These are phyloP conservation scores for western clawed frog (Xenopus tropicalis) DNA, from an alignment of 2,113 vertebrate genomes.

Conservation along the genomic window DNA sequence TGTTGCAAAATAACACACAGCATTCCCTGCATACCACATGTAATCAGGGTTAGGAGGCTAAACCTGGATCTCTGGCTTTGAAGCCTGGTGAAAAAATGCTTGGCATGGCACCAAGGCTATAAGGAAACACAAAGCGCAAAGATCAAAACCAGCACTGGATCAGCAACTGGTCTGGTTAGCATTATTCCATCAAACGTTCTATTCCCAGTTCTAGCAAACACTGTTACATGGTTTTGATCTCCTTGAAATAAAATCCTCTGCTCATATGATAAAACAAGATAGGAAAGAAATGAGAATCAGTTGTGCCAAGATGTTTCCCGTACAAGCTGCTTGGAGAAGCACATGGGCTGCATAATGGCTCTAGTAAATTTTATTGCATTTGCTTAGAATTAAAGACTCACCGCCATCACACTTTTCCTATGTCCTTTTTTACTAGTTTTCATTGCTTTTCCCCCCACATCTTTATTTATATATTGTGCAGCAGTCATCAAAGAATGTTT, in stretches of 20 bases:
- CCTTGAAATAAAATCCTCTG: not conserved
- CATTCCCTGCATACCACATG: slow-evolving; percentile 78
- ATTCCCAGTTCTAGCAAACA: not conserved
- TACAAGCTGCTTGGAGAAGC: too few species aligned
- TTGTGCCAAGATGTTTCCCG: too few species aligned
- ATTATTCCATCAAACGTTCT: slow-evolving; percentile 1
- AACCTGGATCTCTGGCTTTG: slow-evolving; percentile 51
- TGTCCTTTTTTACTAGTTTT: too few species aligned
- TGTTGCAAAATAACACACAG: slow-evolving; percentile 57
- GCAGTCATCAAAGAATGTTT: too few species aligned
- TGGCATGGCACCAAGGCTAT: slow-evolving; percentile 12
- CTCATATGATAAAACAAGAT: too few species aligned
- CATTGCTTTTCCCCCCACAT: too few species aligned
- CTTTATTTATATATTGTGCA: too few species aligned
- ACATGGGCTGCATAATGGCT: too few species aligned
- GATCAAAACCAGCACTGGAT: slow-evolving; percentile 18
- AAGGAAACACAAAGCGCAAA: slow-evolving; percentile 5
- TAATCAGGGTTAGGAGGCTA: slow-evolving; percentile 72
- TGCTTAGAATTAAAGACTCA: too few species aligned
- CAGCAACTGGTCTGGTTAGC: slow-evolving; percentile 15
- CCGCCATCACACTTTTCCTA: too few species aligned
- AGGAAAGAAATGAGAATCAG: too few species aligned
- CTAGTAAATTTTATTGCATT: too few species aligned
- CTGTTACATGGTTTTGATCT: not conserved
- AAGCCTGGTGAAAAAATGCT: slow-evolving; percentile 30